These are phyloP conservation scores for Pterois miles DNA, from an alignment of 2,797 vertebrate species.

Conservation along the genomic window DNA sequence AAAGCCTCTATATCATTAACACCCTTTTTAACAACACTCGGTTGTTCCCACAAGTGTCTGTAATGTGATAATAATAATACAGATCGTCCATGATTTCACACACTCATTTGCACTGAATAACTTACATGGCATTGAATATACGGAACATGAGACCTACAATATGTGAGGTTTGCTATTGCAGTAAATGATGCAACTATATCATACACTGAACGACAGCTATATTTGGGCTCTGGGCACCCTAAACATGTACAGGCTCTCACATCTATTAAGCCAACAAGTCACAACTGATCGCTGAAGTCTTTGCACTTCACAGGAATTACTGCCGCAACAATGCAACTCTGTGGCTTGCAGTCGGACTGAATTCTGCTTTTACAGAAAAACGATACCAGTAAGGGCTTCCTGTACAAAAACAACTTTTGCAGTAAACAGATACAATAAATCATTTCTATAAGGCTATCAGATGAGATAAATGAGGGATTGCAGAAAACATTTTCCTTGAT, in stretches of 20 bases:
- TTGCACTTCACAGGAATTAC: constrained; percentile 46
- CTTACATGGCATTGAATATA: constrained; percentile 15
- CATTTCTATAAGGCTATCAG: constrained; percentile 42
- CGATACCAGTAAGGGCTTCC: constrained; percentile 5
- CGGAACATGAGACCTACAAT: neutral
- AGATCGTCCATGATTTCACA: constrained; percentile 14
- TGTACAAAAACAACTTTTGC: constrained; percentile 30
- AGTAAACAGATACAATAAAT: constrained; percentile 53
- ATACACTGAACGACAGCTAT: neutral
- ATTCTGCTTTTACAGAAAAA: constrained; percentile 32
- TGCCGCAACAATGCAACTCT: constrained; percentile 53
- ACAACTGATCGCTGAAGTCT: constrained; percentile 41
- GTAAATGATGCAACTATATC: constrained; percentile 24
- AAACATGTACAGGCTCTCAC: constrained; percentile 12
- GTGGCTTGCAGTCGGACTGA: constrained; percentile 19
- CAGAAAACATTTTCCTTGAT: constrained; percentile 41
- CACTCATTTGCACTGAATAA: constrained; percentile 21
- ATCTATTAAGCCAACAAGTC: constrained; percentile 40
- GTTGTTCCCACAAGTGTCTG: constrained; percentile 9
- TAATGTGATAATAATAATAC: constrained; percentile 9
- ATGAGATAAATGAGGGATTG: constrained; percentile 41
- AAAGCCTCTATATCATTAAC: constrained; percentile 47
- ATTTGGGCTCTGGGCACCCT: constrained; percentile 5
- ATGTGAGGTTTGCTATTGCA: neutral
- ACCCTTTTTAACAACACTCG: constrained; percentile 3